Evolutionary conservation across 2,797 vertebrate genomes (phyloP).

Genomic region (Malacoctenus gilli): DNA sequence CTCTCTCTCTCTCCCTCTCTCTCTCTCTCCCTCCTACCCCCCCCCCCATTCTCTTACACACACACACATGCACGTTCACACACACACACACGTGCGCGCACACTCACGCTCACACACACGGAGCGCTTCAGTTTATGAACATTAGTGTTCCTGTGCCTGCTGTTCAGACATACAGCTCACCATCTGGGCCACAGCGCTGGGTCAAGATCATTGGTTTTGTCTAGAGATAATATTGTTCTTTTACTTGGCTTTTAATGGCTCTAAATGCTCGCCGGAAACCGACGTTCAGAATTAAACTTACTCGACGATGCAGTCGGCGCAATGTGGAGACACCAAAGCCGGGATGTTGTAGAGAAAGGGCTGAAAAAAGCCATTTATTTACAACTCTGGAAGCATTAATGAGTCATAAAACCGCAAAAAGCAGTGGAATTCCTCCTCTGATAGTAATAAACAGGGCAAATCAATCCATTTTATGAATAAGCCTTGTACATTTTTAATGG

Average conservation of each 20-base stretch:
- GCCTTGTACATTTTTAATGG: slow-evolving; percentile 81
- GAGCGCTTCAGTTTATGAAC: slow-evolving; percentile 86
- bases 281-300: slow-evolving; percentile 6
- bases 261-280: slow-evolving; percentile 27
- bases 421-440: slow-evolving; percentile 74
- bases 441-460: slow-evolving; percentile 77
- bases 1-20: slow-evolving; percentile 10
- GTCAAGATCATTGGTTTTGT: slow-evolving; percentile 91
- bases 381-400: slow-evolving; percentile 75
- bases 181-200: slow-evolving; percentile 98
- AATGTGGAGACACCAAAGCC: slow-evolving; percentile 17
- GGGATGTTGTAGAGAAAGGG: slow-evolving; percentile 20
- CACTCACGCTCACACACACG: slow-evolving; percentile 37
- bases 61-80: slow-evolving; percentile 30
- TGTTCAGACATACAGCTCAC: slow-evolving; percentile 97
- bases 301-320: background rate
- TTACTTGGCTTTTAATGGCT: slow-evolving; percentile 58
- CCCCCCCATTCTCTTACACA: slow-evolving; percentile 23
- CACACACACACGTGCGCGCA: slow-evolving; percentile 28
- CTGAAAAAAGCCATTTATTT: slow-evolving; percentile 70
- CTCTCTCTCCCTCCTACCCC: slow-evolving; percentile 27
- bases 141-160: slow-evolving; percentile 93
- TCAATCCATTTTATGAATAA: slow-evolving; percentile 83
- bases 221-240: slow-evolving; percentile 73
- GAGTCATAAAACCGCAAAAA: slow-evolving; percentile 77